Base-by-base conservation (phyloP, 2,797 vertebrate genomes). In the Agapornis canus region DNA sequence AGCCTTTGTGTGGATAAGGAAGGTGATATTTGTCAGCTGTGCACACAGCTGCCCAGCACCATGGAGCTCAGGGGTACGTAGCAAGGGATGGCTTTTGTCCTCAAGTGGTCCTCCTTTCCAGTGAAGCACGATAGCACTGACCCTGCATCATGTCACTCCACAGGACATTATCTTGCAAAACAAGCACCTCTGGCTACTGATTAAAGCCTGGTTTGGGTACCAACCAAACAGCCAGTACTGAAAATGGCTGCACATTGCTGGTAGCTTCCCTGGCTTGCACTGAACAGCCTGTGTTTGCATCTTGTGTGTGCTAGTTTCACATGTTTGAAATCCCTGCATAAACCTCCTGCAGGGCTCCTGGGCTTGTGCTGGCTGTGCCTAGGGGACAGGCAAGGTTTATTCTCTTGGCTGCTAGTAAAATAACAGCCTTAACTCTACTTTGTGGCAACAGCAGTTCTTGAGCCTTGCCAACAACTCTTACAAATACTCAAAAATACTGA, bases 141-240 rank as follows among this genome's bases (percentile, higher is more conserved):
- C 26, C n/a, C n/a, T 17, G 4, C 0, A 3, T 31, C 5, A 0
- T 68, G 25, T 81, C 77, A 49, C 61, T 92, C 96, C 29, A 2
- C 90, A 98, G 97, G 97, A 98, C 1, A 81, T 77, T 29, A 61
- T 98, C 42, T 94, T 98, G 94, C 97, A 98, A 85, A 98, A 98
- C 90, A 88, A 93, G 77, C 70, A 70, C 25, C 84, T 98, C 52
- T 98, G 98, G 98, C 51, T 94, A 57, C 43, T 92, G 70, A 86
- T 98, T 81, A 97, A 98, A 89, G 90, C 72, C 32, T 56, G 86
- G 39, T 93, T 93, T 69, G 88, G 88, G 31, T 92, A 95, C 47
- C 83, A 75, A 52, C 98, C 97, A 5, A 96, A 93, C 27, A 97
- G 96, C 65, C 95, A 89, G 25, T 98, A 98, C 49, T 94, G 68